These are phyloP conservation scores for Cheilinus undulatus DNA, from an alignment of 2,113 vertebrate genomes.

Conservation along the genomic window DNA sequence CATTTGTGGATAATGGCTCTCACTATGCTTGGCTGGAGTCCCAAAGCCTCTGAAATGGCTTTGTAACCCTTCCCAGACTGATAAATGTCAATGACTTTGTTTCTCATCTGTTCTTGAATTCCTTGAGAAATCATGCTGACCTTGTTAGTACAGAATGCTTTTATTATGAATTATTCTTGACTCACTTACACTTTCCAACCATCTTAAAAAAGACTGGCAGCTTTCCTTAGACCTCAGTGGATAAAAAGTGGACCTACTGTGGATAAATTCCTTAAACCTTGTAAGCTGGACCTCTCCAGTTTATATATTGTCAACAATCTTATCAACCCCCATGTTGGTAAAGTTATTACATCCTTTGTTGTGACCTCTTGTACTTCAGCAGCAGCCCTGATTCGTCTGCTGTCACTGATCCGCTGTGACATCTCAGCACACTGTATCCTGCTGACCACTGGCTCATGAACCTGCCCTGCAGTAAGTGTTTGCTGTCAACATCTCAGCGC, in stretches of 20 bases:
- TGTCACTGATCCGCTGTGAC: conserved; percentile 25
- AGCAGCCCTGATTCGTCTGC: not conserved
- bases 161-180: no score
- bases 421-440: conserved; percentile 24
- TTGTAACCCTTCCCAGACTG: no score
- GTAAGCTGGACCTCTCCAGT: not conserved
- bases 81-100: no score
- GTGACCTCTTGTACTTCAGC: not conserved
- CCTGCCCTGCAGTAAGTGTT: conserved; percentile 28
- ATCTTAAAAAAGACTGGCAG: not conserved
- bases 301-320: not conserved
- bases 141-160: no score
- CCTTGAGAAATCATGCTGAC: no score
- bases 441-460: conserved; percentile 15
- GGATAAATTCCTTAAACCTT: not conserved
- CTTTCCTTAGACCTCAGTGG: not conserved
- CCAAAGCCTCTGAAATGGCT: no score
- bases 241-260: no score
- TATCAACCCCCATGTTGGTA: not conserved
- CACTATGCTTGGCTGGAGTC: no score
- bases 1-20: no score
- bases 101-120: no score
- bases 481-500: conserved; percentile 39
- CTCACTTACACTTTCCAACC: no score
- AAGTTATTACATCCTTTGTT: not conserved